phyloP scores from a whole-genome alignment of 2,797 vertebrate species.

The Takifugu rubripes region DNA sequence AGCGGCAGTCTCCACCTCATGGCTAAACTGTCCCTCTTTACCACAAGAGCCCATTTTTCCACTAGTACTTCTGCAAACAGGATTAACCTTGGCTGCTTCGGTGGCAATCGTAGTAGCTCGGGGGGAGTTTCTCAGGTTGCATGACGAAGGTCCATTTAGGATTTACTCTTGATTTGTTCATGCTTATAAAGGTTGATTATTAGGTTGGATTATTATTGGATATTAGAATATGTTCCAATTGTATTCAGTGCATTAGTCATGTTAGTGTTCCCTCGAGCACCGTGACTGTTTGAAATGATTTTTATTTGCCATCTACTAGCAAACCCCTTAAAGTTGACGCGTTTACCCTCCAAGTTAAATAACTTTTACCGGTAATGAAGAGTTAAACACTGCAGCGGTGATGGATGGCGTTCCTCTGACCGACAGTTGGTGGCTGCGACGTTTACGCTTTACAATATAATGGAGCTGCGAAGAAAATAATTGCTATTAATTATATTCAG shows the following conservation, averaged over 20 bases:
- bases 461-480: too few species aligned
- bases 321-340: neutral
- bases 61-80: conserved; percentile 63
- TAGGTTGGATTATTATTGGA: too few species aligned
- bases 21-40: conserved; percentile 73
- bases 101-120: conserved; percentile 17
- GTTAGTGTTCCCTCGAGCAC: neutral
- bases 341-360: neutral
- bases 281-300: neutral
- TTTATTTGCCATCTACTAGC: neutral
- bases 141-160: neutral
- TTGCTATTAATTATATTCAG: too few species aligned
- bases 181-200: neutral
- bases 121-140: conserved; percentile 17
- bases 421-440: too few species aligned
- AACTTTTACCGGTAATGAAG: too few species aligned
- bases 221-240: too few species aligned
- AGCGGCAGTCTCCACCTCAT: conserved; percentile 73
- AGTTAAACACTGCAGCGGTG: too few species aligned
- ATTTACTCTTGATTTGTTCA: neutral
- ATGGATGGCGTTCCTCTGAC: too few species aligned
- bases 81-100: conserved; percentile 66
- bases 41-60: conserved; percentile 66
- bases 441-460: too few species aligned
- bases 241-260: too few species aligned